Conservation (phyloP, 2,888 invertebrate genomes). For the Tubulanus polymorphus region DNA sequence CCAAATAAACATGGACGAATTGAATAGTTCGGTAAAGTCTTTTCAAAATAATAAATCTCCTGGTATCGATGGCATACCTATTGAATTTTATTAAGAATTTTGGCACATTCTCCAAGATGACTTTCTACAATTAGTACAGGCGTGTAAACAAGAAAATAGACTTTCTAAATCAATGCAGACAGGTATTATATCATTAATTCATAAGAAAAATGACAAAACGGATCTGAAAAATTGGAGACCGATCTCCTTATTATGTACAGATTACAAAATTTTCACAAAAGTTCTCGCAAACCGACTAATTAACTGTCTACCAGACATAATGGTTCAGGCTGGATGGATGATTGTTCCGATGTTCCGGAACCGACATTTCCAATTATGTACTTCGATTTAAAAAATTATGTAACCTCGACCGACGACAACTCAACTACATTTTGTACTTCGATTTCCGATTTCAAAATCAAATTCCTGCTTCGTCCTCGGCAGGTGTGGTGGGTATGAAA, state of each 20-base stretch:
- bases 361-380: too few relatives aligned
- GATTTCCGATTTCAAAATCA: too few relatives aligned
- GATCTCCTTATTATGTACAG: constrained; percentile 23
- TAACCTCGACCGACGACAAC: too few relatives aligned
- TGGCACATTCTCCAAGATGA: constrained; percentile 13
- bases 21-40: constrained; percentile 7
- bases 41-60: constrained; percentile 21
- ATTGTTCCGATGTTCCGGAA: too few relatives aligned
- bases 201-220: constrained; percentile 19
- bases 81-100: constrained; percentile 20
- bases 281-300: constrained; percentile 17
- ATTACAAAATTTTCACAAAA: constrained; percentile 25
- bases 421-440: too few relatives aligned
- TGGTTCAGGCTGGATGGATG: too few relatives aligned
- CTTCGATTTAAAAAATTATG: too few relatives aligned
- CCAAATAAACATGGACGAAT: constrained; percentile 7
- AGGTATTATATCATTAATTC: constrained; percentile 21
- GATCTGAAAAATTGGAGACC: constrained; percentile 24
- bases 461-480: too few relatives aligned
- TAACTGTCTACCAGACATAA: constrained; percentile 14
- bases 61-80: constrained; percentile 22
- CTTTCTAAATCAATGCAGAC: too few relatives aligned
- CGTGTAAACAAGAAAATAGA: too few relatives aligned
- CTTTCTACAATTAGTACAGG: constrained; percentile 9
- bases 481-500: too few relatives aligned